Evolutionary conservation across 2,888 invertebrate genomes (phyloP), one percentile per base, ranked within the genome.

Genomic region (Arctia plantaginis): DNA sequence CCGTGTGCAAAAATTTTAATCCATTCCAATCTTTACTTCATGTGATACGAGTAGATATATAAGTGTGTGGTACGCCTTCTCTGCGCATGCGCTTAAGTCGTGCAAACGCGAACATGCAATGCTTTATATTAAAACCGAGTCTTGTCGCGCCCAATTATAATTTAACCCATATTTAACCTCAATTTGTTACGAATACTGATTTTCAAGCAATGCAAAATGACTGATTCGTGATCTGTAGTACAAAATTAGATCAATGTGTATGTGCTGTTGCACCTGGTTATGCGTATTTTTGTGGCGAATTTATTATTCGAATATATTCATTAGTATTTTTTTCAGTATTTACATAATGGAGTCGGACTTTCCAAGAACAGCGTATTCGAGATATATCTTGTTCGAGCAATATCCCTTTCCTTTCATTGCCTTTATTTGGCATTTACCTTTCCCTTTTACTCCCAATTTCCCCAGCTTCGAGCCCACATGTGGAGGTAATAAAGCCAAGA

Each of bases 81-180:
- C 44, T 64, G 69, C 68, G 77, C 94, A 93, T 91, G 93, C 89
- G 85, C 77, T 71, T 33, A 51, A 33, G 66, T 78, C 93, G 90
- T 93, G 93, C 79, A 71, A n/a, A n/a, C n/a, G 27, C 27, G 64
- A 66, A 85, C 87, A 87, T 87, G 83, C 84, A 85, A 87, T 83
- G 87, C 86, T 90, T 88, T 85, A 89, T 87, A 89, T 88, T 89
- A 88, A 81, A 90, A 87, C 85, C 72, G 84, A 87, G 86, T 85
- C 86, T 82, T 91, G 94, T 91, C 91, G 90, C 87, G 84, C 90
- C 89, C 92, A 93, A 94, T 93, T 91, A 93, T 87, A 84, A 90
- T 89, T 90, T 92, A 93, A 93, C 93, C 92, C 88, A 88, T 89
- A 85, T 93, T 94, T 94, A 92, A 94, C 94, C 93, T 87, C 94